phyloP scores from a whole-genome alignment of 2,113 vertebrate species.

The Hippocampus zosterae region DNA sequence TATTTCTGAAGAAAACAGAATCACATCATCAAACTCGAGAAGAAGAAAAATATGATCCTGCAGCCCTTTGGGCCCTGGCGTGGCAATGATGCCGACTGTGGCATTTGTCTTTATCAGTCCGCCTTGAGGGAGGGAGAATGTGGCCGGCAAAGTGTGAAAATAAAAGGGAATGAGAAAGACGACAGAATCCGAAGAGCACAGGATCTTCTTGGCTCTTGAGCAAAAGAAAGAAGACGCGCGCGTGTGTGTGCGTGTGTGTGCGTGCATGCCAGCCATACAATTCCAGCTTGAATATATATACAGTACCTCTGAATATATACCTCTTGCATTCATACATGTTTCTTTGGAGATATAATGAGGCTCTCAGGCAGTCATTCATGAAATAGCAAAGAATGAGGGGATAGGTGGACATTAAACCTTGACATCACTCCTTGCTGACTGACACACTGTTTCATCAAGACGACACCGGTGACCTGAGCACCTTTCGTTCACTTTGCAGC shows the following conservation, averaged over 20 bases:
- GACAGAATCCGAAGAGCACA: slow-evolving; percentile 34
- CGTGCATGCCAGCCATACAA: slow-evolving; percentile 20
- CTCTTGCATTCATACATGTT: slow-evolving; percentile 20
- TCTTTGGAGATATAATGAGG: slow-evolving; percentile 12
- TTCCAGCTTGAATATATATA: slow-evolving; percentile 21
- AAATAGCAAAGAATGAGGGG: slow-evolving; percentile 57
- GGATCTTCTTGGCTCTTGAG: slow-evolving; percentile 36
- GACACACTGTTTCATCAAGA: slow-evolving; percentile 61
- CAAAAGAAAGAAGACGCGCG: slow-evolving; percentile 2
- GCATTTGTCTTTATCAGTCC: slow-evolving; percentile 80
- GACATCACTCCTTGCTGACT: slow-evolving; percentile 62
- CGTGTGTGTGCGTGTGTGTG: background rate
- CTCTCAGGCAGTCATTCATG: slow-evolving; percentile 55
- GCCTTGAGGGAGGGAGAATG: slow-evolving; percentile 60
- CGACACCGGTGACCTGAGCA: slow-evolving; percentile 66
- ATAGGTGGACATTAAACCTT: slow-evolving; percentile 48
- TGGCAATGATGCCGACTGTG: slow-evolving; percentile 71
- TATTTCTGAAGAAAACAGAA: slow-evolving; percentile 81
- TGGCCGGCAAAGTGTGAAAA: slow-evolving; percentile 49
- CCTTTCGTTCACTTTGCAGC: slow-evolving; percentile 55
- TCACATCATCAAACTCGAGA: slow-evolving; percentile 80
- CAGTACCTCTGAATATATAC: slow-evolving; percentile 20
- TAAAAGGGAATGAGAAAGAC: slow-evolving; percentile 53
- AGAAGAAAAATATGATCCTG: slow-evolving; percentile 76
- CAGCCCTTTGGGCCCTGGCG: slow-evolving; percentile 59